Evolutionary conservation across 2,888 invertebrate species (phyloP).

Genomic region (Clivina fossor): DNA sequence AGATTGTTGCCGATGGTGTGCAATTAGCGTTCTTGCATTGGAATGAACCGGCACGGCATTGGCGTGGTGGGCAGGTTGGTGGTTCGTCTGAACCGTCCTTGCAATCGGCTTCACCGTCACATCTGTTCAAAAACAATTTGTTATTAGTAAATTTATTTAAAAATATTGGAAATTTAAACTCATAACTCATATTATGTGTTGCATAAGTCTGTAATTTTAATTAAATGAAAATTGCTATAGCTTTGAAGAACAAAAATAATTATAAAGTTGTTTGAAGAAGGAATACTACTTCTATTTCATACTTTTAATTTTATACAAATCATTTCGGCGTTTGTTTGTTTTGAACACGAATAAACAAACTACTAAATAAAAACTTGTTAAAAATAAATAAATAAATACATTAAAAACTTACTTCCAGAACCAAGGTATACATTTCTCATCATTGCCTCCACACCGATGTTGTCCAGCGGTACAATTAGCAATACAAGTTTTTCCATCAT

Average conservation of each 20-base stretch:
- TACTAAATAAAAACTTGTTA: no score
- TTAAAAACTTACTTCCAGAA: slow-evolving; percentile 68
- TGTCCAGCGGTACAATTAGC: slow-evolving; percentile 93
- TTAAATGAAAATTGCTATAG: no score
- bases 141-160: no score
- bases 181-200: no score
- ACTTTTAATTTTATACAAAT: no score
- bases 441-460: slow-evolving; percentile 71
- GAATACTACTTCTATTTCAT: no score
- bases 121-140: slow-evolving; percentile 50
- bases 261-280: no score
- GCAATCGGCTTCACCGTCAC: slow-evolving; percentile 92
- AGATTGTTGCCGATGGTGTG: slow-evolving; percentile 88
- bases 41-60: slow-evolving; percentile 89
- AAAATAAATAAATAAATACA: slow-evolving; percentile 14
- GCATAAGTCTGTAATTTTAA: neutral
- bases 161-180: no score
- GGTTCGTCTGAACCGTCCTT: slow-evolving; percentile 91
- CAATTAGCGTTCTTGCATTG: slow-evolving; percentile 93
- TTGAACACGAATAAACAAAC: no score
- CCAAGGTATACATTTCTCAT: slow-evolving; percentile 75
- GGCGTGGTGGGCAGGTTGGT: slow-evolving; percentile 76
- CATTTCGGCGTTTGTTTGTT: no score
- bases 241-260: no score
- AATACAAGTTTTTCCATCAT: slow-evolving; percentile 83